Evolutionary conservation across 2,888 invertebrate species (phyloP), one percentile per base, ranked within the genome.

Genomic region (Limnephilus rhombicus): DNA sequence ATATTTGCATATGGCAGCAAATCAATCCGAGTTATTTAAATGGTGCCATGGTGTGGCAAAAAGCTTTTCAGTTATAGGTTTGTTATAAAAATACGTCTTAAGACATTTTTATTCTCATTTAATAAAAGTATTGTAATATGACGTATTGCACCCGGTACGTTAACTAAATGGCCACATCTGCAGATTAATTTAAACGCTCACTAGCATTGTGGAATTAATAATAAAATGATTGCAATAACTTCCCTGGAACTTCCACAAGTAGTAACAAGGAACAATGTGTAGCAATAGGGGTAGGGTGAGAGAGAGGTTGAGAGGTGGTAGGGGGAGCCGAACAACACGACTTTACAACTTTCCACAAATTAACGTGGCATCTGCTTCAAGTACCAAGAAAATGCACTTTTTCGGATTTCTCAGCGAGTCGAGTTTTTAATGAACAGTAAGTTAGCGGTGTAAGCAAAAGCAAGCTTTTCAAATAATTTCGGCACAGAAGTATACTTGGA

Each of bases 281-380:
- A 68, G 68, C 24, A 24, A 49, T 15, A 15, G 49, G 15, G 15
- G 49, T 13, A 15, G 15, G 3, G 49, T 49, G 49, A 2, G 49
- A 49, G 9, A 2, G 53, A 18, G 53, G 53, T 18, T 9, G 0
- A 0, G 68, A 29, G 45, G 18, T 15, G 83, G 24, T 13, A n/a
- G 7, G 45, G 85, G 85, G 85, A 24, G 49, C 13, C 15, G 49
- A 86, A 45, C 86, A 49, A 86, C n/a, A 49, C 45, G 86, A 49
- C 86, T 45, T 15, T 29, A 45, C 86, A 45, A 86, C 12, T 86
- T 86, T 45, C 86, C 4, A 29, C 86, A 86, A 86, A 86, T 86
- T 49, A 86, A 45, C 86, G 86, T n/a, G 45, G 86, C 86, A 86
- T 86, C 86, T 86, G 86, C 29, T 86, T 86, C 86, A 37, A 45